Conservation (phyloP, 53 echinoderm and acorn worm genomes). For the Paelopatides confundens region DNA sequence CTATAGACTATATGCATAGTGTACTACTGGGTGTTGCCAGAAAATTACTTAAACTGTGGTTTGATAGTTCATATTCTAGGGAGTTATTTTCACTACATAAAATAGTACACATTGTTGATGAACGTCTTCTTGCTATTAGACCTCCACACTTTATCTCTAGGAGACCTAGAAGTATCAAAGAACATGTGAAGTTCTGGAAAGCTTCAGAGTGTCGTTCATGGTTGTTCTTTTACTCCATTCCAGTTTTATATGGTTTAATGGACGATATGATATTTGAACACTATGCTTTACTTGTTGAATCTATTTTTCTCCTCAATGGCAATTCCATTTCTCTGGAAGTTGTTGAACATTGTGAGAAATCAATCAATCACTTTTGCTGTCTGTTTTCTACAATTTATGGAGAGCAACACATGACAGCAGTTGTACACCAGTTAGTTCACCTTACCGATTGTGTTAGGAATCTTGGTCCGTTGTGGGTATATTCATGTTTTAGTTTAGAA, state of each 20-base stretch:
- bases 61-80: too few relatives aligned
- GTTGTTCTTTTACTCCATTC: slow-evolving; percentile 78
- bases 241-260: slow-evolving; percentile 63
- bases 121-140: too few relatives aligned
- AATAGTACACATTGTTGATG: too few relatives aligned
- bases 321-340: not conserved
- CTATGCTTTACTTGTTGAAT: slow-evolving; percentile 1
- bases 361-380: not conserved
- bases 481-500: slow-evolving; percentile 24
- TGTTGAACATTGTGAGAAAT: not conserved
- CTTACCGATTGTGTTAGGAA: not conserved
- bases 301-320: slow-evolving; percentile 1
- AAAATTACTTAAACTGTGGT: too few relatives aligned
- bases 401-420: not conserved
- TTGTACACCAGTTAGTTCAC: not conserved
- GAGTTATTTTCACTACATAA: too few relatives aligned
- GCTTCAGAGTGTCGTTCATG: slow-evolving; percentile 78
- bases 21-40: too few relatives aligned
- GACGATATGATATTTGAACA: not conserved
- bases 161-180: slow-evolving; percentile 67
- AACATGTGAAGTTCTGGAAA: slow-evolving; percentile 76
- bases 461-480: slow-evolving; percentile 37
- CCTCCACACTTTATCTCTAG: not conserved
- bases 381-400: not conserved
- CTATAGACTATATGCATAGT: too few relatives aligned